These are phyloP conservation scores for Dryoscopus gambensis DNA, from an alignment of 2,113 vertebrate genomes.

Conservation along the genomic window DNA sequence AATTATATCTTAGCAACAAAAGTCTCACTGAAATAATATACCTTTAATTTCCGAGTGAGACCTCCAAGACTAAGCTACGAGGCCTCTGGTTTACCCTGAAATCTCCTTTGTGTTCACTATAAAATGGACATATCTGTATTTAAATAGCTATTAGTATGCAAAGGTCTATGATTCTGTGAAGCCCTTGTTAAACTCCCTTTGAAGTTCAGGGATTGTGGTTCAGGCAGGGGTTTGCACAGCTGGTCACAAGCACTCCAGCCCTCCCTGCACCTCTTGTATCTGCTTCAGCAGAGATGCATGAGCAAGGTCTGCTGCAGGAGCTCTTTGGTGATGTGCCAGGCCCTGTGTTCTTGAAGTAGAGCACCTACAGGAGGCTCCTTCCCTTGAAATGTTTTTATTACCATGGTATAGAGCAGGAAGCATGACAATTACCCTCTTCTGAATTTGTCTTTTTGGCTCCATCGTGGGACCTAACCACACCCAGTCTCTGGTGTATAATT, in stretches of 20 bases:
- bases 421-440: not conserved
- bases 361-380: not conserved
- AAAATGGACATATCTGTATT: not conserved
- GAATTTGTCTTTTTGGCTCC: not conserved
- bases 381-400: not conserved
- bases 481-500: not conserved
- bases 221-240: not conserved
- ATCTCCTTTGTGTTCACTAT: not conserved
- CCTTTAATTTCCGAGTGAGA: not conserved
- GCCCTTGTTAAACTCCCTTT: not conserved
- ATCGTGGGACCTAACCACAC: not conserved
- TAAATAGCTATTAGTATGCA: not conserved
- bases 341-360: not conserved
- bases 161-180: not conserved
- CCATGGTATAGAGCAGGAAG: not conserved
- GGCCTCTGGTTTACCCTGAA: not conserved
- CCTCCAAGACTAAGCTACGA: not conserved
- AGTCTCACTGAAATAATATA: constrained; percentile 11
- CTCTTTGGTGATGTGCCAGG: not conserved
- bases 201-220: not conserved
- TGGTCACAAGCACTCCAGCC: not conserved
- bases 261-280: not conserved
- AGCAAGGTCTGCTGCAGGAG: fast-evolving
- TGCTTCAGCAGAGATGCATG: not conserved
- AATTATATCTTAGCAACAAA: constrained; percentile 55